Base-by-base conservation (phyloP, 2,113 vertebrate species). In the Spermophilus dauricus region DNA sequence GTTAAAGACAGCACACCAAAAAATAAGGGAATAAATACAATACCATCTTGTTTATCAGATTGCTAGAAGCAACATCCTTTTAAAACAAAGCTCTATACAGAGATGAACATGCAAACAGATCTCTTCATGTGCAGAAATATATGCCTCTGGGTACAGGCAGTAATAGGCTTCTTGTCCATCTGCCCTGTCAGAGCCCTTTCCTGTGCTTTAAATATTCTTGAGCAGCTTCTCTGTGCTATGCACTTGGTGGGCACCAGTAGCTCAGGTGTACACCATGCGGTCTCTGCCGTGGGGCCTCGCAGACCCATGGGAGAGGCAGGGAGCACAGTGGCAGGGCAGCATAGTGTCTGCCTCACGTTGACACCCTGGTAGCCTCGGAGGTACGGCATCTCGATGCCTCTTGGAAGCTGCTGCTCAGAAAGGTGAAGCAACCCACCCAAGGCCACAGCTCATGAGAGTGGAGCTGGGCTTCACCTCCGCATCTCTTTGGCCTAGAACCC, bases 21-120 rank as follows among this genome's bases (percentile, higher is more conserved):
- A 32, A 86, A 53, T 70, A 75, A 78, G 28, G 56, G 93, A 96
- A 83, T 80, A 76, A 80, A 69, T 89, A 12, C 12, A 75, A 4
- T 26, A 58, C 48, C 30, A n/a, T 28, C 37, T n/a, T 86, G 51
- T 65, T 97, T 95, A 93, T 83, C 53, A 82, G 67, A 83, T 80
- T 94, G 45, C 86, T 72, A 45, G 78, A 85, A 94, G 69, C 39
- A 76, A 69, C 51, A 82, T 73, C 85, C 87, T 92, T 91, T 93
- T 81, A 92, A 85, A 96, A 90, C 84, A 94, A 96, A 95, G 28
- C 53, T 90, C 65, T 87, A 48, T 76, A 78, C 30, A 65, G 17
- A 89, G 72, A 81, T 1, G 0, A 34, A 34, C 56, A 53, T 51
- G 32, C 70, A 67, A 14, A 91, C 58, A 51, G 22, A 45, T 51